These are phyloP conservation scores for Heliconius himera DNA, from an alignment of 1,140 invertebrate species.

Conservation along the genomic window DNA sequence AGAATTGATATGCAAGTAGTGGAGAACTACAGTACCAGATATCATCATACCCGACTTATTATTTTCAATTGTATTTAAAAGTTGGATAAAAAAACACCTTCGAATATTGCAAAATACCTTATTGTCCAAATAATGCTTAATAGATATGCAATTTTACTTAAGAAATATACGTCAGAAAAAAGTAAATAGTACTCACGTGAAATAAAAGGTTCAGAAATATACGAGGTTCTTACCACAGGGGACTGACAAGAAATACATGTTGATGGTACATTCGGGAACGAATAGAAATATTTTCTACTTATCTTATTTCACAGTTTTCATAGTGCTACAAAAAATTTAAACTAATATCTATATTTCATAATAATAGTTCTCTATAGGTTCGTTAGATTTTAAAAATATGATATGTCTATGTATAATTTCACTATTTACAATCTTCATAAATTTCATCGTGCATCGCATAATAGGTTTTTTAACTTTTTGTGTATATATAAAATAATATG, in stretches of 20 bases:
- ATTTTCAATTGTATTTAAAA: not conserved
- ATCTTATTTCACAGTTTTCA: slow-evolving; percentile 5
- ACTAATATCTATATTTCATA: no score
- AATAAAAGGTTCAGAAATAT: slow-evolving; percentile 52
- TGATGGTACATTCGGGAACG: slow-evolving; percentile 37
- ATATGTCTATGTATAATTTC: no score
- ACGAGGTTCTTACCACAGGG: slow-evolving; percentile 47
- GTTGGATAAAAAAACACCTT: not conserved
- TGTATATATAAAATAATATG: no score
- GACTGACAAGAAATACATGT: slow-evolving; percentile 39
- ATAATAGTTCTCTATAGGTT: no score
- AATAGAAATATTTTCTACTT: slow-evolving; percentile 10
- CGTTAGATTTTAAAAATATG: no score
- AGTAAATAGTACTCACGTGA: slow-evolving; percentile 52
- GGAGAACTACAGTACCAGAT: not conserved
- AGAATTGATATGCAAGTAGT: not conserved
- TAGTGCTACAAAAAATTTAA: not conserved
- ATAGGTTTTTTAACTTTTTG: no score
- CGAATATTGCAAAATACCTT: not conserved
- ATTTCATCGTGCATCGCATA: no score
- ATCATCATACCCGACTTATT: not conserved
- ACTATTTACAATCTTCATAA: no score
- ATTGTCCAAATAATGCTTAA: slow-evolving; percentile 20
- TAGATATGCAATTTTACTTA: slow-evolving; percentile 43
- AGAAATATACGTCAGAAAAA: slow-evolving; percentile 39